These are phyloP conservation scores for Mungos mungo DNA, from an alignment of 2,113 vertebrate species.

Conservation along the genomic window DNA sequence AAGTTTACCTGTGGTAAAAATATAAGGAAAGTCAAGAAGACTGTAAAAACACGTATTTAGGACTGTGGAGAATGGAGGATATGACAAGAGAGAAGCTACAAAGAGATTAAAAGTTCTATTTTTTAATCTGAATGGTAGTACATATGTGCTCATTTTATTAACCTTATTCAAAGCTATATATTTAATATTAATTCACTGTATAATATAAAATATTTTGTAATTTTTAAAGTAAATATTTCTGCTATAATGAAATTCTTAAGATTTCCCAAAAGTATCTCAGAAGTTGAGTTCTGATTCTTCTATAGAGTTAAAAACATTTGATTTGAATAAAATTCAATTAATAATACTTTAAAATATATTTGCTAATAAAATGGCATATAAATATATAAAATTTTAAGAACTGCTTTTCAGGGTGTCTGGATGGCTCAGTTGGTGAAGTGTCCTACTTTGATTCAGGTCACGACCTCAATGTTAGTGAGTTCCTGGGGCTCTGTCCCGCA, in stretches of 20 bases:
- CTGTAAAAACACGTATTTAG: not conserved
- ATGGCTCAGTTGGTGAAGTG: too few species aligned
- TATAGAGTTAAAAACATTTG: not conserved
- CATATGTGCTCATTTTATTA: not conserved
- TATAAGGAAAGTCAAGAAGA: not conserved
- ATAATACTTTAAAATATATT: not conserved
- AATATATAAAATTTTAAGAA: not conserved
- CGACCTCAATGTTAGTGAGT: too few species aligned
- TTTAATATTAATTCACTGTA: not conserved
- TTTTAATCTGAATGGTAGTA: not conserved
- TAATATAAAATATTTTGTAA: not conserved
- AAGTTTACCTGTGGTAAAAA: not conserved
- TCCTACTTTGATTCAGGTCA: too few species aligned
- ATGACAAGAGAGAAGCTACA: not conserved
- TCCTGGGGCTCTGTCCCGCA: too few species aligned
- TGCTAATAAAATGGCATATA: not conserved
- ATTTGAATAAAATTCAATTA: slow-evolving; percentile 16
- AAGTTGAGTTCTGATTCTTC: not conserved
- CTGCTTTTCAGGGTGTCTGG: not conserved
- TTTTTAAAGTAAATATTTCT: slow-evolving; percentile 33
- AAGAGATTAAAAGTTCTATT: not conserved
- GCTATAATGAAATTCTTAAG: not conserved
- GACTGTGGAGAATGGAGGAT: not conserved
- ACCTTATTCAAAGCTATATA: not conserved
- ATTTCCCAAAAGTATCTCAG: not conserved